A percentile compares a stretch with the other conserved stretches of the same genome.
Conservation (phyloP, 1,140 invertebrate species). For the Psilanteris sp. region DNA sequence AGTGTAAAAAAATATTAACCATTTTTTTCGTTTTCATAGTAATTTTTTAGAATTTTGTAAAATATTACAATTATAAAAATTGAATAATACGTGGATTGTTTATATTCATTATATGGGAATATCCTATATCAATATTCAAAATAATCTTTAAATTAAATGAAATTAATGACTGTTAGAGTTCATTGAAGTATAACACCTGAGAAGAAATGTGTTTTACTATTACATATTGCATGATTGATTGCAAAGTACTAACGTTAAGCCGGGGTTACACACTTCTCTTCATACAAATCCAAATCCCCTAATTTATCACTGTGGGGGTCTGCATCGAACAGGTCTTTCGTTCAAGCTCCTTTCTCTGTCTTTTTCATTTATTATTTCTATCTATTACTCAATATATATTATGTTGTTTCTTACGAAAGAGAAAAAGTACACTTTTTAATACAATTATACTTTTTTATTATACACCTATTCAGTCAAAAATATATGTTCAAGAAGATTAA, state of each 20-base stretch:
- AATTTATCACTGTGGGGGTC: constrained; percentile 75
- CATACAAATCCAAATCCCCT: constrained; percentile 77
- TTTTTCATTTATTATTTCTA: constrained; percentile 25
- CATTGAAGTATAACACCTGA: constrained; percentile 46
- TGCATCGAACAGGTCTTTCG: constrained; percentile 73
- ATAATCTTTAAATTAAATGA: constrained; percentile 15
- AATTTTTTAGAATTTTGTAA: too few species aligned
- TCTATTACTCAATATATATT: constrained; percentile 15
- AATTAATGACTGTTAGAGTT: constrained; percentile 41
- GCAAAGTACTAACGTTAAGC: constrained; percentile 74
- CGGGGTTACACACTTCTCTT: constrained; percentile 78
- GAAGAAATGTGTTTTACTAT: constrained; percentile 52
- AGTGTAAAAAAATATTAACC: too few species aligned
- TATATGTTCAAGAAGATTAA: too few species aligned
- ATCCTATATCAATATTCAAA: too few species aligned
- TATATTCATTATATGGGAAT: too few species aligned
- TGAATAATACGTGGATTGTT: too few species aligned
- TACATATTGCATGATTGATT: constrained; percentile 73
- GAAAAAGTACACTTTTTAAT: too few species aligned
- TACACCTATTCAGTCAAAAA: too few species aligned
- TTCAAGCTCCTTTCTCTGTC: constrained; percentile 42
- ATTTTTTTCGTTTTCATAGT: too few species aligned
- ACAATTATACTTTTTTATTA: too few species aligned
- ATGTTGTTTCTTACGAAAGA: background rate
- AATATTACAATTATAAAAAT: too few species aligned